phyloP scores from a whole-genome alignment of 2,113 vertebrate genomes.

The Peromyscus leucopus region DNA sequence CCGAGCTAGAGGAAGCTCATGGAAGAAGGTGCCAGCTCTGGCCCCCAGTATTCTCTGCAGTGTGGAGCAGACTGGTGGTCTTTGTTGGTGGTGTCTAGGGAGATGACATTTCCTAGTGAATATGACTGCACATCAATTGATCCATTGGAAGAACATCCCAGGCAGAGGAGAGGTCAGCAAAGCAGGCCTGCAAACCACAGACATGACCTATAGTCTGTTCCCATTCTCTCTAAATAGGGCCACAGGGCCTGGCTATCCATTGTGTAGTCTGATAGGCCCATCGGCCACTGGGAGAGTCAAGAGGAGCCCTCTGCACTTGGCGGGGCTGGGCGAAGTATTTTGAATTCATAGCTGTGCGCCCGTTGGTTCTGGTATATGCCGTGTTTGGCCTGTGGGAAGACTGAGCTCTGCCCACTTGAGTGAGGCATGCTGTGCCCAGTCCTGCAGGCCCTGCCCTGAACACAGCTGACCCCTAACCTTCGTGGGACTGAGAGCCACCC shows the following conservation, averaged over 20 bases:
- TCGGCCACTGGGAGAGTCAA: not conserved
- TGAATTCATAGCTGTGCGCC: too few species aligned
- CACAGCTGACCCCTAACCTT: not conserved
- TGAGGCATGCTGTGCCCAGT: not conserved
- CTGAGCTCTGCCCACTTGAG: not conserved
- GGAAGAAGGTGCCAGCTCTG: accelerated
- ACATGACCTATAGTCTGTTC: not conserved
- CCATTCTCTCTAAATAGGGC: not conserved
- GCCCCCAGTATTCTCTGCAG: not conserved
- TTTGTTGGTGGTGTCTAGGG: not conserved
- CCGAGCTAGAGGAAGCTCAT: not conserved
- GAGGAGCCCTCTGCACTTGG: not conserved
- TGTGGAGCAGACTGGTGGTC: not conserved
- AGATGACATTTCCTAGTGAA: not conserved
- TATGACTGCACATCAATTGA: not conserved
- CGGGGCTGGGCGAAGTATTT: not conserved
- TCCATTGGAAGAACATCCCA: not conserved
- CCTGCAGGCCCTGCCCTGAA: not conserved
- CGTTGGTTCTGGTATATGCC: not conserved
- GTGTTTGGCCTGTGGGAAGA: not conserved
- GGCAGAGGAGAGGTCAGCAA: not conserved
- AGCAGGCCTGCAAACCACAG: not conserved
- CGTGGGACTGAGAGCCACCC: not conserved
- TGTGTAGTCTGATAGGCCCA: not conserved
- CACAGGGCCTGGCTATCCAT: too few species aligned